Evolutionary conservation across 2,113 vertebrate genomes (phyloP).

Genomic region (Cervus canadensis): DNA sequence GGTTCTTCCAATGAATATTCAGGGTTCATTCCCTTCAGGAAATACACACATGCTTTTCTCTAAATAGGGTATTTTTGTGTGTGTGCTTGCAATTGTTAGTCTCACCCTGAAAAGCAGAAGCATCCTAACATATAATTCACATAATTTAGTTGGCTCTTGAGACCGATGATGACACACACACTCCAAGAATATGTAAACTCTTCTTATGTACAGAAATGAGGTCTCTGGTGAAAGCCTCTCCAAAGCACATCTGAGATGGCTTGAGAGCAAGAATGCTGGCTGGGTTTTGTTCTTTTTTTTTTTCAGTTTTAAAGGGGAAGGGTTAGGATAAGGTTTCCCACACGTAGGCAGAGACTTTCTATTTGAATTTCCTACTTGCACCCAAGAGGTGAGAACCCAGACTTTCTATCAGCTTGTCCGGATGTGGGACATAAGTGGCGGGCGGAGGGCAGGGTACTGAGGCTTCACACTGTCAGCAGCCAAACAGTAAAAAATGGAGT

Average conservation of each 20-base stretch:
- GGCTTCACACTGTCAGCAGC: neutral
- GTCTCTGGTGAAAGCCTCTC: neutral
- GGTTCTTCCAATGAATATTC: neutral
- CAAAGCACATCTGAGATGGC: neutral
- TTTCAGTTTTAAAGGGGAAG: neutral
- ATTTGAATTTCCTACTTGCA: too few relatives aligned
- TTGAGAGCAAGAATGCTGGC: too few relatives aligned
- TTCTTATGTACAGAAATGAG: neutral
- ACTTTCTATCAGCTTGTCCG: neutral
- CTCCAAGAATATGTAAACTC: neutral
- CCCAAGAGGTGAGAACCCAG: neutral
- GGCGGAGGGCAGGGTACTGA: rapidly evolving
- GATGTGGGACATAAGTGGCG: neutral
- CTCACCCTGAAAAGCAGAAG: neutral
- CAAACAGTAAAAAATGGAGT: neutral
- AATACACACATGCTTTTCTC: neutral
- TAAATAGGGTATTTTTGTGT: neutral
- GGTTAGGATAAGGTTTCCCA: rapidly evolving
- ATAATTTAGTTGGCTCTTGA: neutral
- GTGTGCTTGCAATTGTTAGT: neutral
- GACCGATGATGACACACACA: neutral
- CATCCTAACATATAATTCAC: neutral
- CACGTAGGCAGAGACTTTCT: rapidly evolving
- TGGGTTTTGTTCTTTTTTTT: neutral
- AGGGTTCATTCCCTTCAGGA: neutral